Evolutionary conservation across 1,140 invertebrate genomes (phyloP).

Genomic region (Drosophila grimshawi): DNA sequence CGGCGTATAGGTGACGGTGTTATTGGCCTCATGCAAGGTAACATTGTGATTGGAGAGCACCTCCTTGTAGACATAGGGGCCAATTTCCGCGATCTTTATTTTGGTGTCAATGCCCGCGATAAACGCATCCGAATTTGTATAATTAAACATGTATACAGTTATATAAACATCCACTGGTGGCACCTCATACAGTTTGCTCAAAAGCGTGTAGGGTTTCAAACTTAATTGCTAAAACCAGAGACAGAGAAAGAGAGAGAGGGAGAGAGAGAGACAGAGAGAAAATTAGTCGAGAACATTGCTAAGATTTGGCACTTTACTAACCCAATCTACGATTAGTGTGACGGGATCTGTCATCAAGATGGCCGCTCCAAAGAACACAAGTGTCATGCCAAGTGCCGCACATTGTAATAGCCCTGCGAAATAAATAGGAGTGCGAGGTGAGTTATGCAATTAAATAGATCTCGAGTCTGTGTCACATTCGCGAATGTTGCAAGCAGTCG

Average conservation of each 20-base stretch:
- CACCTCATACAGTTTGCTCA: constrained; percentile 88
- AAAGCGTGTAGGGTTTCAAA: constrained; percentile 85
- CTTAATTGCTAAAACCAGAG: constrained; percentile 85
- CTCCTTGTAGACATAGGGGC: constrained; percentile 95
- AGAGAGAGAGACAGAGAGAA: neutral
- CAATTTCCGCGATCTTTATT: constrained; percentile 90
- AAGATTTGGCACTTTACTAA: constrained; percentile 77
- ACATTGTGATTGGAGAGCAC: constrained; percentile 88
- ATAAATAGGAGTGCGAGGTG: constrained; percentile 71
- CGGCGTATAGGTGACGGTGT: constrained; percentile 91
- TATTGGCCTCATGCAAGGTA: constrained; percentile 88
- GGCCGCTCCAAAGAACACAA: constrained; percentile 84
- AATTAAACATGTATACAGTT: constrained; percentile 93
- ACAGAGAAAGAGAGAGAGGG: neutral
- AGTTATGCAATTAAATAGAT: constrained; percentile 54
- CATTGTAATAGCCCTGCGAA: constrained; percentile 73
- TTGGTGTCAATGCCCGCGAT: constrained; percentile 88
- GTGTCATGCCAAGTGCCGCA: constrained; percentile 76
- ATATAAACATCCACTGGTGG: constrained; percentile 90
- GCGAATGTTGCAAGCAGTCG: constrained; percentile 45
- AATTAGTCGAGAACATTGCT: neutral
- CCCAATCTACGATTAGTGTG: constrained; percentile 85
- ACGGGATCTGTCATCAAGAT: constrained; percentile 86
- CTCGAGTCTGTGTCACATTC: constrained; percentile 2
- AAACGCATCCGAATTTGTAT: constrained; percentile 92